These are phyloP conservation scores for Cathartes aura DNA, from an alignment of 2,113 vertebrate species.

Conservation along the genomic window DNA sequence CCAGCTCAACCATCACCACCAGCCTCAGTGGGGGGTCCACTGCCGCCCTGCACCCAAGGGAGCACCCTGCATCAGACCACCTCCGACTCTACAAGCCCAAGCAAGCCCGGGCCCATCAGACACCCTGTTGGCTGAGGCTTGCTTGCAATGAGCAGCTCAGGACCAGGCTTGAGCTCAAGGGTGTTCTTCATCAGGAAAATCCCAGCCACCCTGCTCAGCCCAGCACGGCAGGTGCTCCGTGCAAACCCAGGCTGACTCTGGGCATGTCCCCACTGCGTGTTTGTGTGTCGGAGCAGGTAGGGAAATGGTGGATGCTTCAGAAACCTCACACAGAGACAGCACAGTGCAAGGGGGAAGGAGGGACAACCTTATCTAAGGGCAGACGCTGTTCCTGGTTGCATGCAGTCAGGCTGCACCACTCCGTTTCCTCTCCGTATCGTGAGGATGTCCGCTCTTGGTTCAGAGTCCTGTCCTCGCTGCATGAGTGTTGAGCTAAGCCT, in stretches of 20 bases:
- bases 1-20: accelerated
- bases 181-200: accelerated
- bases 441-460: accelerated
- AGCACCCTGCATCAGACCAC: accelerated
- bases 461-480: not conserved
- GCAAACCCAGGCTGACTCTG: not conserved
- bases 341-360: not conserved
- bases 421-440: accelerated
- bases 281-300: accelerated
- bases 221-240: accelerated
- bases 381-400: not conserved
- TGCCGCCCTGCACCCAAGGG: not conserved
- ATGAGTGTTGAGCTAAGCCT: not conserved
- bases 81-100: not conserved
- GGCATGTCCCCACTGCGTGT: accelerated
- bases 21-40: accelerated
- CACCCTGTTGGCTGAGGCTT: not conserved
- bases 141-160: not conserved
- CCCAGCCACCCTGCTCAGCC: not conserved
- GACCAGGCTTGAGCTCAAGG: not conserved
- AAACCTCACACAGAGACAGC: not conserved
- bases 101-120: accelerated
- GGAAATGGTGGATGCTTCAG: accelerated
- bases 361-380: not conserved
- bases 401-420: accelerated